These are phyloP conservation scores for Hozukius guyotensis DNA, from an alignment of 2,797 vertebrate genomes.

Conservation along the genomic window DNA sequence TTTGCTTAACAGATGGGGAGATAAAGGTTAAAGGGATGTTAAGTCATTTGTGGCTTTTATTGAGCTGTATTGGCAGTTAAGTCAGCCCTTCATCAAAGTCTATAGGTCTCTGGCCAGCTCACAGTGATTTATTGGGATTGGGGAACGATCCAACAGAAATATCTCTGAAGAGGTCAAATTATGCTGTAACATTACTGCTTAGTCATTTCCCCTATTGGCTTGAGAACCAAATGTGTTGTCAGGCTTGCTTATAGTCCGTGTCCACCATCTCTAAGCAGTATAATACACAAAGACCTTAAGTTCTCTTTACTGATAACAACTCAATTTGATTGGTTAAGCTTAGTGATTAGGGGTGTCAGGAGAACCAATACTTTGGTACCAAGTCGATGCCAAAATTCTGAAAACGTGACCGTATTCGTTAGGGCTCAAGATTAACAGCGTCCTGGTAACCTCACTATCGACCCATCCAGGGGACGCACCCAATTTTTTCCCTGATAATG, in stretches of 20 bases:
- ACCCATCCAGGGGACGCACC: too few species aligned
- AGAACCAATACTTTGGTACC: too few species aligned
- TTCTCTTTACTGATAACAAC: not conserved
- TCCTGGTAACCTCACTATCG: too few species aligned
- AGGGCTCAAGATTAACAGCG: too few species aligned
- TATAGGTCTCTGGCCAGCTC: not conserved
- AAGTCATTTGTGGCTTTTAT: constrained; percentile 25
- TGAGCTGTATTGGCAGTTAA: constrained; percentile 19
- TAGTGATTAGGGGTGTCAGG: not conserved
- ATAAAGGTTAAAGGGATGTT: constrained; percentile 20
- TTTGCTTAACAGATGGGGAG: not conserved
- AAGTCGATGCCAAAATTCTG: too few species aligned
- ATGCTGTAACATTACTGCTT: not conserved
- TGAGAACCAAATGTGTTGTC: not conserved
- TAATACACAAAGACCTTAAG: not conserved
- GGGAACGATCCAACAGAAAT: not conserved
- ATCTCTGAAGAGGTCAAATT: constrained; percentile 1
- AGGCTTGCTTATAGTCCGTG: not conserved
- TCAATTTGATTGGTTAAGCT: not conserved
- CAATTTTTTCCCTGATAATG: too few species aligned
- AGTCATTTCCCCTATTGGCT: not conserved
- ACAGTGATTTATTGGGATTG: not conserved
- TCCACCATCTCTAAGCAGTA: not conserved
- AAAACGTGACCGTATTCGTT: too few species aligned
- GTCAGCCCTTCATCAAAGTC: not conserved